These are phyloP conservation scores for Prorops nasuta DNA, from an alignment of 1,140 invertebrate genomes.

Conservation along the genomic window DNA sequence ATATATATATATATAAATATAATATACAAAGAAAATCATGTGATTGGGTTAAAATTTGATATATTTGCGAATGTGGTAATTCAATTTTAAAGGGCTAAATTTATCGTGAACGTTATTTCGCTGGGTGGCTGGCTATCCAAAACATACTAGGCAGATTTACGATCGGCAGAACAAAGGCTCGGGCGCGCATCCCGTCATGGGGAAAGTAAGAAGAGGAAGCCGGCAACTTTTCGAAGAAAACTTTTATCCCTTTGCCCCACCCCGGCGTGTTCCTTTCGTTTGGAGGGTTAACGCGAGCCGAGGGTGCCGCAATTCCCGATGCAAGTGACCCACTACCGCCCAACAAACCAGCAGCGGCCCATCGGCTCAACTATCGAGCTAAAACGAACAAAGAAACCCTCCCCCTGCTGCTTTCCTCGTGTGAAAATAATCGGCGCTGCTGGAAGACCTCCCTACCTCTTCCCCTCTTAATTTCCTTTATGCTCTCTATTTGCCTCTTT, in stretches of 20 bases:
- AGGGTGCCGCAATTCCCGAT: conserved; percentile 9
- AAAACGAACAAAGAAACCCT: conserved; percentile 27
- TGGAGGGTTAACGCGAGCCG: conserved; percentile 9
- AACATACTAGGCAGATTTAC: no score
- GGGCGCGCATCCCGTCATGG: no score
- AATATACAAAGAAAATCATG: no score
- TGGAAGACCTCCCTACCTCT: conserved; percentile 7
- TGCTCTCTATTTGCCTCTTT: conserved; percentile 6
- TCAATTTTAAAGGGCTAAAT: no score
- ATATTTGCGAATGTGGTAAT: no score
- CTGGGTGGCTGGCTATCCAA: no score
- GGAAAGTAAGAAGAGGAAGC: no score
- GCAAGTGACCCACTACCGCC: conserved; percentile 25
- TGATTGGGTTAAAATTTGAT: no score
- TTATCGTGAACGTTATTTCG: no score
- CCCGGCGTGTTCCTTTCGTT: not conserved
- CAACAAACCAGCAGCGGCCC: not conserved
- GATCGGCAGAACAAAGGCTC: no score
- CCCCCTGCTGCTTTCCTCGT: conserved; percentile 24
- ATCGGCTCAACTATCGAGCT: not conserved
- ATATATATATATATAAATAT: no score
- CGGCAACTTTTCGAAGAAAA: no score
- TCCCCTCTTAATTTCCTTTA: not conserved
- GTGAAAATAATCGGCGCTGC: conserved; percentile 40
- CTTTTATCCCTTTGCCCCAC: conserved; percentile 3